Percentiles rank a stretch among this genome's conserved stretches.
Evolutionary conservation across 92 coral and sea anemone species (phyloP).

Genomic region (Porites evermanni): DNA sequence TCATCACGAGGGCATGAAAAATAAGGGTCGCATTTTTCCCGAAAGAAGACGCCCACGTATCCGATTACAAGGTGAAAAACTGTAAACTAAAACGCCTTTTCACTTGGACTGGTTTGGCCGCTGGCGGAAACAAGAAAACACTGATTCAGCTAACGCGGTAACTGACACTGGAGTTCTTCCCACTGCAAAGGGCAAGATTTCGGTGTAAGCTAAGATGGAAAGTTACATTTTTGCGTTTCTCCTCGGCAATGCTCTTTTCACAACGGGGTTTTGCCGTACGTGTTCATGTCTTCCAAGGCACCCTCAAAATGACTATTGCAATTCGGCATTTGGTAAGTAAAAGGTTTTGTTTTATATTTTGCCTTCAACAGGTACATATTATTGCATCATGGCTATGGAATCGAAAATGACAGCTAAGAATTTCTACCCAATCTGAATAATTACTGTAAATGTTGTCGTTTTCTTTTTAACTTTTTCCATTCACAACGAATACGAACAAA

Average conservation of each 20-base stretch:
- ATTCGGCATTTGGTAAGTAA: constrained; percentile 92
- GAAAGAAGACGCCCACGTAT: constrained; percentile 38
- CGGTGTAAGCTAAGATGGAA: neutral
- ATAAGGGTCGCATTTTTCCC: constrained; percentile 33
- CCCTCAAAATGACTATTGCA: constrained; percentile 93
- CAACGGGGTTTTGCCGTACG: constrained; percentile 27
- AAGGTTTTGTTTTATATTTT: neutral
- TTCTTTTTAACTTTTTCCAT: too few relatives aligned
- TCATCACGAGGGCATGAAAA: constrained; percentile 34
- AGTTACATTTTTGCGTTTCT: neutral
- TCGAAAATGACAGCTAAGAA: too few relatives aligned
- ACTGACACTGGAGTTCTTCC: too few relatives aligned
- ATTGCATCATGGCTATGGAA: too few relatives aligned
- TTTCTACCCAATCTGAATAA: too few relatives aligned
- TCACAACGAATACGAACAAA: too few relatives aligned
- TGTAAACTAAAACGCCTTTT: constrained; percentile 23
- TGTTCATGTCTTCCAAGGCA: constrained; percentile 92
- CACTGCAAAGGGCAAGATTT: neutral
- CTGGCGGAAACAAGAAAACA: neutral
- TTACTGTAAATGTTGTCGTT: too few relatives aligned
- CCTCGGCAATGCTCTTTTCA: constrained; percentile 14
- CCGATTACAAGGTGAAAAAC: constrained; percentile 25
- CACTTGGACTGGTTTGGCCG: neutral
- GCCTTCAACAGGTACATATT: neutral
- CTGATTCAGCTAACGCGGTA: neutral